Evolutionary conservation across 2,797 vertebrate species (phyloP), one percentile per base, ranked within the genome.

Genomic region (Gymnoscopelus braueri): DNA sequence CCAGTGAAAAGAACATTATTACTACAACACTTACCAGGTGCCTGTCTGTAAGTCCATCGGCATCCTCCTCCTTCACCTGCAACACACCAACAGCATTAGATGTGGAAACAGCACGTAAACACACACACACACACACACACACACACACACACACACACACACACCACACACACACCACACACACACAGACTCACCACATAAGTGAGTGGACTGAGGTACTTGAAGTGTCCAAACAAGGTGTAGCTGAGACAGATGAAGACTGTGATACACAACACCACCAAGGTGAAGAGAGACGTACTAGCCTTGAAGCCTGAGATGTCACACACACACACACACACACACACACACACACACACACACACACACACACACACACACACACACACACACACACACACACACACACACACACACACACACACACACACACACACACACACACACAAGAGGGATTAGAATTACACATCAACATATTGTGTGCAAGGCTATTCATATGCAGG

Each of bases 191-290:
- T 90, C 84, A 98, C 97, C 84, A 84, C 90, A n/a, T 98, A 98
- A 87, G 96, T 95, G 82, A 95, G 89, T 0, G 96, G 96, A 77
- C 95, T 97, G 80, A 98, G 94, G 88, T 98, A 95, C 88, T 94
- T 96, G 83, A 98, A 96, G 74, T 92, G 92, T 48, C 95, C 96
- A 6, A 98, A 98, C 90, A 95, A 97, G 75, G 95, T 93, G 75
- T 95, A 94, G 84, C 90, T 72, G 74, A 97, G 13, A 49, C 93
- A 94, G 84, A 96, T 84, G 53, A 93, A 65, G 48, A 99, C 85
- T 2, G 97, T 96, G 72, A 96, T 66, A 64, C 92, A 91, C 58
- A 98, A 77, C 55, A 96, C 91, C 47, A 96, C 88, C 69, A 98
- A 84, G 1, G 96, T 97, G 84, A 99, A 98, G 49, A 99, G 87